These are phyloP conservation scores for Boloria selene DNA, from an alignment of 2,888 invertebrate genomes.

Conservation along the genomic window DNA sequence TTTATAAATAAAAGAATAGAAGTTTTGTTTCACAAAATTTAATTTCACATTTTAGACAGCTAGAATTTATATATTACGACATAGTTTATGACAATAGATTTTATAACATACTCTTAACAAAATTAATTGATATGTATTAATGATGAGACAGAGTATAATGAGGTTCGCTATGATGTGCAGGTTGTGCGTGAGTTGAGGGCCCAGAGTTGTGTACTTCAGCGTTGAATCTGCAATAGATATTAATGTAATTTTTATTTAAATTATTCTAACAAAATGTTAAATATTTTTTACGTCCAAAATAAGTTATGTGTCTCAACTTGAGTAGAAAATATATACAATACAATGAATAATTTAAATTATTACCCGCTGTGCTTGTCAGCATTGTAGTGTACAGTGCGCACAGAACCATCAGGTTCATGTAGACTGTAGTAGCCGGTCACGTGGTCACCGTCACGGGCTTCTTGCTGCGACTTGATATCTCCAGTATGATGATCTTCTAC, in stretches of 20 bases:
- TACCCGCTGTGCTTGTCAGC: slow-evolving; percentile 83
- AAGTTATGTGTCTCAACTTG: neutral
- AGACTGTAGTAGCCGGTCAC: slow-evolving; percentile 77
- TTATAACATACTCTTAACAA: neutral
- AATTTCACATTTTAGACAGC: neutral
- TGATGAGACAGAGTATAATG: slow-evolving; percentile 20
- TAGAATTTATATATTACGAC: neutral
- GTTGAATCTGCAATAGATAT: slow-evolving; percentile 70
- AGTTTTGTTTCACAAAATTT: neutral
- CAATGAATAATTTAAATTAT: slow-evolving; percentile 35
- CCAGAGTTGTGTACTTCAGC: slow-evolving; percentile 81
- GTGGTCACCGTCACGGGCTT: slow-evolving; percentile 78
- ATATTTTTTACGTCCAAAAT: too few species aligned
- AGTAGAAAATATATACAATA: neutral
- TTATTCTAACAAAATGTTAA: neutral
- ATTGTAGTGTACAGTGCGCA: slow-evolving; percentile 82
- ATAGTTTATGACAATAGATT: neutral
- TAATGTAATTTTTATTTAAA: neutral
- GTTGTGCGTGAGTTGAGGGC: slow-evolving; percentile 50
- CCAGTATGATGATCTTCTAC: slow-evolving; percentile 80
- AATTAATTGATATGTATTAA: slow-evolving; percentile 1
- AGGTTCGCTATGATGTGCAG: slow-evolving; percentile 40
- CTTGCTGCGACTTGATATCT: slow-evolving; percentile 80
- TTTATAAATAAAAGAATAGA: too few species aligned
- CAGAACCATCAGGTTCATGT: slow-evolving; percentile 80